phyloP scores from a whole-genome alignment of 35 echinoderm and acorn worm species.

The Eucidaris tribuloides region DNA sequence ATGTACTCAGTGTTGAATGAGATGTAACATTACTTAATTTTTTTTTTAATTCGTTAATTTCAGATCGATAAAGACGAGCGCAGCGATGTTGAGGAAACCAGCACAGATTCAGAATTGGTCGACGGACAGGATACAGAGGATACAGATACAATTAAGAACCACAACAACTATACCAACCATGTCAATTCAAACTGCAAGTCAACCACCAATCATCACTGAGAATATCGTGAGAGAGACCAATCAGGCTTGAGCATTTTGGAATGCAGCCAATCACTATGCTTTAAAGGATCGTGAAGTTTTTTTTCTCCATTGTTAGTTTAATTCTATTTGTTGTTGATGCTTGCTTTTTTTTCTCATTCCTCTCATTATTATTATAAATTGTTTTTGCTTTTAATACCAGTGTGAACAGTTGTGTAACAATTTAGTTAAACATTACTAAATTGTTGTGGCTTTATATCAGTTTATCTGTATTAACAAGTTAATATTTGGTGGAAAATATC shows the following conservation, averaged over 20 bases:
- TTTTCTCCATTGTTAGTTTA: too few relatives aligned
- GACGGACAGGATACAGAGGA: neutral
- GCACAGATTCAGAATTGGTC: neutral
- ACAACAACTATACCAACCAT: constrained; percentile 5
- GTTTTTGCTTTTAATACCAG: too few relatives aligned
- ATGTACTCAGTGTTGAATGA: neutral
- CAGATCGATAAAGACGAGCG: neutral
- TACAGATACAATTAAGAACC: neutral
- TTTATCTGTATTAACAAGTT: too few relatives aligned
- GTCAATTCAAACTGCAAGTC: neutral
- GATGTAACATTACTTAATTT: neutral
- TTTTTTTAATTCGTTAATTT: neutral
- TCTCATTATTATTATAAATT: too few relatives aligned
- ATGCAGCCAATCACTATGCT: too few relatives aligned
- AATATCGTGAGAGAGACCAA: neutral
- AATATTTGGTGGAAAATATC: too few relatives aligned
- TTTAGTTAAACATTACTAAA: too few relatives aligned
- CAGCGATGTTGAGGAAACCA: constrained; percentile 7
- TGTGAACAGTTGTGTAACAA: too few relatives aligned
- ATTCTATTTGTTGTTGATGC: too few relatives aligned
- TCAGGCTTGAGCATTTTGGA: neutral
- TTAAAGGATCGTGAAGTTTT: too few relatives aligned
- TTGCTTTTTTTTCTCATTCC: too few relatives aligned
- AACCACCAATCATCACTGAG: neutral
- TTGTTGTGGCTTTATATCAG: too few relatives aligned